Conservation (phyloP, 2,113 vertebrate genomes). For the Gallinago media region DNA sequence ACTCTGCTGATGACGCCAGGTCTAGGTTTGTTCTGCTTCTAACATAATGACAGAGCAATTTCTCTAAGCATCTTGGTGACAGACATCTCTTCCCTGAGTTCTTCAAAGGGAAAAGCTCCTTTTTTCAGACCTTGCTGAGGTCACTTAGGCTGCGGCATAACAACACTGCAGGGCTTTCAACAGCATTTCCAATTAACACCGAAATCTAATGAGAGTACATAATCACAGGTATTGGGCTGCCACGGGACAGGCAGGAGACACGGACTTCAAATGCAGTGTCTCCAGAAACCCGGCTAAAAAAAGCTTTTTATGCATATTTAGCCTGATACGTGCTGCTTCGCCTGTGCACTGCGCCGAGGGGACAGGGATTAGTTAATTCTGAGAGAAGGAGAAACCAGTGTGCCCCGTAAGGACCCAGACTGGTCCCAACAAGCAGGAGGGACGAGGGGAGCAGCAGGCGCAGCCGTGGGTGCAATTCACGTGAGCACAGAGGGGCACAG, state of each 20-base stretch:
- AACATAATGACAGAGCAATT: background rate
- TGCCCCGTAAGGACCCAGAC: accelerated
- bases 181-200: constrained; percentile 57
- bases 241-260: background rate
- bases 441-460: background rate
- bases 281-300: background rate
- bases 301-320: accelerated
- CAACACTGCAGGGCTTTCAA: background rate
- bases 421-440: background rate
- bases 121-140: background rate
- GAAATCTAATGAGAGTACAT: background rate
- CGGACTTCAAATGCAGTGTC: background rate
- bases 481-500: accelerated
- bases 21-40: background rate
- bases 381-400: background rate
- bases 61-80: background rate
- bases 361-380: accelerated
- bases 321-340: background rate
- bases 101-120: constrained; percentile 46
- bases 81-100: background rate
- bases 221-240: background rate
- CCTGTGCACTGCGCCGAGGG: background rate
- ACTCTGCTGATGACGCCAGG: background rate
- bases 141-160: background rate
- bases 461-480: accelerated